Conservation (phyloP, 2,888 invertebrate species). For the Luffia ferchaultella region DNA sequence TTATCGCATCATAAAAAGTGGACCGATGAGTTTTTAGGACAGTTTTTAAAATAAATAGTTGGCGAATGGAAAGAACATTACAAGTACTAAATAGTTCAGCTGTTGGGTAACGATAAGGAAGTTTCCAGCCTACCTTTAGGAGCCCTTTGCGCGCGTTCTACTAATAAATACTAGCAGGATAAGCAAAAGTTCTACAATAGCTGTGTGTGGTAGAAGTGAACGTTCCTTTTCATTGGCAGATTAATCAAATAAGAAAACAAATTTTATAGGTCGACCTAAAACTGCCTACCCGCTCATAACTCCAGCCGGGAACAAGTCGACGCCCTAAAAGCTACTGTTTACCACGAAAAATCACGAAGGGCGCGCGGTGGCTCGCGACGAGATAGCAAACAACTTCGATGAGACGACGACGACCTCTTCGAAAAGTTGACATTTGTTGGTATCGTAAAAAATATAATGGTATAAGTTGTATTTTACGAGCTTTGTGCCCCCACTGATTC, state of each 20-base stretch:
- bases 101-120: no score
- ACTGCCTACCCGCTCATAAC: slow-evolving; percentile 10
- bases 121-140: no score
- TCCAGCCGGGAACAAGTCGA: slow-evolving; percentile 3
- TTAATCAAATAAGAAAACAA: slow-evolving; percentile 11
- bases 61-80: no score
- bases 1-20: no score
- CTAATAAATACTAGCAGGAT: no score
- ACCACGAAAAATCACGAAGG: slow-evolving; percentile 26
- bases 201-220: no score
- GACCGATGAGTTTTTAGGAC: no score
- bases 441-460: slow-evolving; percentile 58
- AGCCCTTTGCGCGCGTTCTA: no score
- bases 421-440: slow-evolving; percentile 55
- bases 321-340: slow-evolving; percentile 17
- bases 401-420: slow-evolving; percentile 28
- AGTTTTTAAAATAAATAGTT: no score
- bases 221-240: no score
- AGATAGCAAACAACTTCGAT: slow-evolving; percentile 29
- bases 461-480: slow-evolving; percentile 56
- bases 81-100: no score
- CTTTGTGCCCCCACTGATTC: neutral
- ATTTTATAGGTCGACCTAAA: slow-evolving; percentile 13
- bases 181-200: no score
- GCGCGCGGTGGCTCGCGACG: slow-evolving; percentile 13